These are phyloP conservation scores for Ligdia adustata DNA, from an alignment of 2,888 invertebrate genomes.

Conservation along the genomic window DNA sequence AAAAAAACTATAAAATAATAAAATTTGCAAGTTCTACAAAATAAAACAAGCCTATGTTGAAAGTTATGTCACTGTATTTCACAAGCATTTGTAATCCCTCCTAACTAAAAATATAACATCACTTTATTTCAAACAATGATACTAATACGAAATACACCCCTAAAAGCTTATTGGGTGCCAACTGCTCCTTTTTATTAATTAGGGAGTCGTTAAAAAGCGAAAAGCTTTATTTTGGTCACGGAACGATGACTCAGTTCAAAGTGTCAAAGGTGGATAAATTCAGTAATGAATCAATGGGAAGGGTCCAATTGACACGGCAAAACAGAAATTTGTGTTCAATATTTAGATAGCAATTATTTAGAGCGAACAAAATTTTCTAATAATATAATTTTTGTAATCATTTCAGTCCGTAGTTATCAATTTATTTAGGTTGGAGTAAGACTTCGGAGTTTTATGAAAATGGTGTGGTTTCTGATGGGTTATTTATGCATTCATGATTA, in stretches of 20 bases:
- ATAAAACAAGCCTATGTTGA: too few species aligned
- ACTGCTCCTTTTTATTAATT: constrained; percentile 39
- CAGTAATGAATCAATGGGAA: constrained; percentile 12
- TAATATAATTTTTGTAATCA: too few species aligned
- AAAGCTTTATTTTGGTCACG: constrained; percentile 30
- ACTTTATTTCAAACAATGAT: constrained; percentile 15
- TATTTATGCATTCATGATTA: too few species aligned
- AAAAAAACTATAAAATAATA: too few species aligned
- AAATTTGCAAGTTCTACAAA: too few species aligned
- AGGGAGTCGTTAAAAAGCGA: constrained; percentile 25
- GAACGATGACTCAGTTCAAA: constrained; percentile 28
- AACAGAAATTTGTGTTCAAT: background rate
- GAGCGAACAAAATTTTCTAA: background rate
- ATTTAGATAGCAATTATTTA: too few species aligned
- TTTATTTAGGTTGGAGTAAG: too few species aligned
- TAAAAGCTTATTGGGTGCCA: constrained; percentile 31
- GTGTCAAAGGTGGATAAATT: constrained; percentile 10
- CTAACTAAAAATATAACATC: constrained; percentile 13
- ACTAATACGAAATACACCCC: constrained; percentile 21
- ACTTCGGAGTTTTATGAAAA: too few species aligned
- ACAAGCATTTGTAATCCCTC: constrained; percentile 7
- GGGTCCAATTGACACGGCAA: background rate
- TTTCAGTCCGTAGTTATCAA: too few species aligned
- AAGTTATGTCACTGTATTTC: constrained; percentile 6
- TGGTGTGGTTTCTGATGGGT: too few species aligned